Conservation (phyloP, 2,113 vertebrate species). For the Gymnorhina tibicen region DNA sequence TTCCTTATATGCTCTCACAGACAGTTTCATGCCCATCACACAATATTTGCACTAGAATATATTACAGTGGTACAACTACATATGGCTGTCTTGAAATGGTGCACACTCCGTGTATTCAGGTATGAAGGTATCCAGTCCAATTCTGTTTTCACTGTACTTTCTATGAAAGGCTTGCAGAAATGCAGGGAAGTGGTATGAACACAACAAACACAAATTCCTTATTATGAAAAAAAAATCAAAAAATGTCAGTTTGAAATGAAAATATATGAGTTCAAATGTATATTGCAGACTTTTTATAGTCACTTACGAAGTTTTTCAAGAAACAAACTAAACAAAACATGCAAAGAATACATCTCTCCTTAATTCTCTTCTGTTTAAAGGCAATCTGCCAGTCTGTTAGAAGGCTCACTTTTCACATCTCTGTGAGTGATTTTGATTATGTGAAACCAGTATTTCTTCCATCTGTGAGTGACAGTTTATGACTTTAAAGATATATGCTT, state of each 20-base stretch:
- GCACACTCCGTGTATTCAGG: not conserved
- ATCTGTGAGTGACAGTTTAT: not conserved
- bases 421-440: not conserved
- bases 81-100: not conserved
- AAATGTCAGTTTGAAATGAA: not conserved
- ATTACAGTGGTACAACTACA: not conserved
- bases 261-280: not conserved
- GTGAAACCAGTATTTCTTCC: not conserved
- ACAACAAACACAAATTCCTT: not conserved
- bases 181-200: not conserved
- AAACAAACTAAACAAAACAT: not conserved
- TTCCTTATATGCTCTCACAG: not conserved
- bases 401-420: not conserved
- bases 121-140: not conserved
- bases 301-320: not conserved
- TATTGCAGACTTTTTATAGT: not conserved
- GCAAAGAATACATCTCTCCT: not conserved
- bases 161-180: not conserved
- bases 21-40: not conserved
- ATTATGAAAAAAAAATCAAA: not conserved
- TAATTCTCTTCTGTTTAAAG: not conserved
- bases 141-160: not conserved
- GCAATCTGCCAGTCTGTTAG: not conserved
- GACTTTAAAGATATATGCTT: not conserved
- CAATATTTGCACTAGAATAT: not conserved